Evolutionary conservation across 2,797 vertebrate species (phyloP).

Genomic region (Enteromius paludinosus): DNA sequence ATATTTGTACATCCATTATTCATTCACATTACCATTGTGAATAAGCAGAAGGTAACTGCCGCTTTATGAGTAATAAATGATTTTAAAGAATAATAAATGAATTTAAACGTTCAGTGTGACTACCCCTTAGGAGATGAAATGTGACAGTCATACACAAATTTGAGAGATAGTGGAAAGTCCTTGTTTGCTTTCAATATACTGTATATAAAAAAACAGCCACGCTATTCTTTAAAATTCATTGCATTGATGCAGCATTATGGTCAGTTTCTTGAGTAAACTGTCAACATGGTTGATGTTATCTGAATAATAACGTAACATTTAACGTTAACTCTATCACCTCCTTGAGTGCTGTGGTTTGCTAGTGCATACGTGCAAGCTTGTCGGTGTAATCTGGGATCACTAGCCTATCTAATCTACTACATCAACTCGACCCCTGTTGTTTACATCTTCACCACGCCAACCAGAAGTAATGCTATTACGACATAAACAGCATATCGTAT

Average conservation of each 20-base stretch:
- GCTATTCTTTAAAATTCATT: not conserved
- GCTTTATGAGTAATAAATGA: not conserved
- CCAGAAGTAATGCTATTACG: conserved; percentile 35
- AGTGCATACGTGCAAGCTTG: conserved; percentile 6
- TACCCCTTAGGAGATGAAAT: not conserved
- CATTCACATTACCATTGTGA: not conserved
- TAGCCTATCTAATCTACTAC: conserved; percentile 44
- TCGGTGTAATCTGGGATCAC: conserved; percentile 51
- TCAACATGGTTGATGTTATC: not conserved
- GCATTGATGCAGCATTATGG: not conserved
- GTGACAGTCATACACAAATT: not conserved
- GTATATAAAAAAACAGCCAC: not conserved
- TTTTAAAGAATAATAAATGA: too few relatives aligned
- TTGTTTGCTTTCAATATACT: not conserved
- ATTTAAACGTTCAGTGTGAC: not conserved
- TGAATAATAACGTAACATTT: conserved; percentile 5
- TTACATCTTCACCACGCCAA: conserved; percentile 32
- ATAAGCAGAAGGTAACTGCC: not conserved
- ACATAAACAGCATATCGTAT: not conserved
- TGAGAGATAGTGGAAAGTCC: not conserved
- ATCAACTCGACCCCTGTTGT: conserved; percentile 33
- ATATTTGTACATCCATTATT: not conserved
- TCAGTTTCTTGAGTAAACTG: not conserved
- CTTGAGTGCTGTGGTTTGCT: conserved; percentile 11
- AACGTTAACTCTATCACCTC: not conserved